Base-by-base conservation (phyloP, 1,140 invertebrate species). In the Drosophila asahinai region DNA sequence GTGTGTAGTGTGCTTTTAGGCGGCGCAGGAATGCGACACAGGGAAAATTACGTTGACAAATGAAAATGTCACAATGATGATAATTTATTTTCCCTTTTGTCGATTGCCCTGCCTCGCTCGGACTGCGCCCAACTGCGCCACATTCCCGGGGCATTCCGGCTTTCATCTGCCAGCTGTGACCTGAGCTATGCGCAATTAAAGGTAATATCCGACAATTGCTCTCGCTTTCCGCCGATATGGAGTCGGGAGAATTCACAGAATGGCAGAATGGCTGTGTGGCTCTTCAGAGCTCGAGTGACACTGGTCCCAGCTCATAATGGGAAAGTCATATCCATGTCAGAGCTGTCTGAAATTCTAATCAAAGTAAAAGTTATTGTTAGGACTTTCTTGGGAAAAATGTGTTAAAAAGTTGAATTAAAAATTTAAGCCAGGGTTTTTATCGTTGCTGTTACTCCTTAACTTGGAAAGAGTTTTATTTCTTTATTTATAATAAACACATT, bases 31-130 rank as follows among this genome's bases (percentile, higher is more conserved):
- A 81, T 87, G 80, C 77, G 80, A 72, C 77, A 81, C 81, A 84
- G 73, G 80, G 70, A 82, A 79, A 89, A 89, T 89, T 81, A 81
- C 86, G 78, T 81, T 89, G 84, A 84, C 84, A 89, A 89, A 89
- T 89, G 84, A 89, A 89, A 89, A 89, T 89, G 84, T 89, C 84
- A 89, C 81, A 84, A 79, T 90, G 86, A 89, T 89, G 84, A 89
- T 89, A 89, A 89, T 89, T 89, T 89, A 90, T 89, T 84, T 89
- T 90, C 77, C 65, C 86, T 84, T 61, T 84, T 81, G 86, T 81
- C 84, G 86, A 89, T 87, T 81, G 77, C 63, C 65, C 52, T 49
- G 59, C 76, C 80, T 51, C 47, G 76, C 80, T 51, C 54, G 76
- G 76, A 57, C 54, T 40, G 19, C 12, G 52, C 64, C 49, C 64